Conservation (phyloP, 2,797 vertebrate species). For the Diplodus puntazzo region DNA sequence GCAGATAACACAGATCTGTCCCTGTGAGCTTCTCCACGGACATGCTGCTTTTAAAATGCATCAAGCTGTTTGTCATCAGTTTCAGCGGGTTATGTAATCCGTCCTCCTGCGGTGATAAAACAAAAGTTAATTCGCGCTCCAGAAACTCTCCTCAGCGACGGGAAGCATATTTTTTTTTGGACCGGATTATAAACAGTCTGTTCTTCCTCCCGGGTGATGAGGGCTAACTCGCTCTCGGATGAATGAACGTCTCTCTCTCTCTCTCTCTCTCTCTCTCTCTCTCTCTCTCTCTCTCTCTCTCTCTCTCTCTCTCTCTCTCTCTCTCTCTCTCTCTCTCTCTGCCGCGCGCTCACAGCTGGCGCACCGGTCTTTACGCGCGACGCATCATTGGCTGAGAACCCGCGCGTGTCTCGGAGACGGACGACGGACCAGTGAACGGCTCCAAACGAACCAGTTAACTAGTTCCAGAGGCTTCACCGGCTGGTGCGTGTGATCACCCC, state of each 20-base stretch:
- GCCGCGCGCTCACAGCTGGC: constrained; percentile 48
- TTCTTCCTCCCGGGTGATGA: not conserved
- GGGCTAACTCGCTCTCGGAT: constrained; percentile 32
- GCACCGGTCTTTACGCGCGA: constrained; percentile 62
- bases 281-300: not conserved
- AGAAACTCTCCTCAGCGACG: not conserved
- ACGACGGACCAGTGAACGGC: constrained; percentile 43
- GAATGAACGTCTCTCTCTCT: constrained; percentile 22
- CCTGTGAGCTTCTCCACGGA: not conserved
- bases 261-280: too few species aligned
- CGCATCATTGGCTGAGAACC: constrained; percentile 64
- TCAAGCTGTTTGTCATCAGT: constrained; percentile 5
- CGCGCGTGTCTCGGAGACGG: constrained; percentile 50
- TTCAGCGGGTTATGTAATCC: constrained; percentile 40
- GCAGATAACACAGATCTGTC: not conserved
- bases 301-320: too few species aligned
- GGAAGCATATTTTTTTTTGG: not conserved
- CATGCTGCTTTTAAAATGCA: not conserved
- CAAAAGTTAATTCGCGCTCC: not conserved
- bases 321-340: too few species aligned
- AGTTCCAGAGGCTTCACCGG: not conserved
- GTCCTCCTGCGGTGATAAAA: not conserved
- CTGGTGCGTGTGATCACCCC: not conserved
- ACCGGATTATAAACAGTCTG: not conserved
- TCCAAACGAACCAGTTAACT: constrained; percentile 10